Conservation (phyloP, 2,113 vertebrate genomes). For the Xenotilapia flavipinnis region DNA sequence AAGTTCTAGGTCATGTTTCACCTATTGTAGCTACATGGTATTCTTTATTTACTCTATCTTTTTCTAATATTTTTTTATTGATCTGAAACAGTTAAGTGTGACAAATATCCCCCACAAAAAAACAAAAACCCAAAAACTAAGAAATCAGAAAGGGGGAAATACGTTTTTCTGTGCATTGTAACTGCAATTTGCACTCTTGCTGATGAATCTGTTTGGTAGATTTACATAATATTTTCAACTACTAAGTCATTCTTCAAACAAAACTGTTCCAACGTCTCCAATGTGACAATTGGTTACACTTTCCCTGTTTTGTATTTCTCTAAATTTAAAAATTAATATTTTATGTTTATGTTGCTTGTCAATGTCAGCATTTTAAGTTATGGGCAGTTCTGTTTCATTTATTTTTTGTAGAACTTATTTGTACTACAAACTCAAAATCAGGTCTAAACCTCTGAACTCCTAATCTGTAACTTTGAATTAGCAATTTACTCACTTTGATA, state of each 20-base stretch:
- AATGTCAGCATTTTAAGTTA: neutral
- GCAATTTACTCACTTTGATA: neutral
- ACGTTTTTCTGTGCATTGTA: accelerated
- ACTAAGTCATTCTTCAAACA: neutral
- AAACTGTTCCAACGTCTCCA: accelerated
- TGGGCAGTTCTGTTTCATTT: neutral
- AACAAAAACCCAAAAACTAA: neutral
- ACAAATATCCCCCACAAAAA: neutral
- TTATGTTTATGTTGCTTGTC: neutral
- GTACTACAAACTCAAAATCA: neutral
- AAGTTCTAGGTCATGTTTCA: neutral
- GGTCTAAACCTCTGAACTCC: neutral
- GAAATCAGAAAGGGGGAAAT: neutral
- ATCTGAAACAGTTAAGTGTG: neutral
- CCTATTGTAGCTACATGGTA: neutral
- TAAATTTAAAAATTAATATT: accelerated
- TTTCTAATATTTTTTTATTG: neutral
- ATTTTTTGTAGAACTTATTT: neutral
- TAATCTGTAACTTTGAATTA: neutral
- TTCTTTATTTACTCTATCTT: neutral
- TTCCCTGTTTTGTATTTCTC: neutral
- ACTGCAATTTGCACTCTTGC: neutral
- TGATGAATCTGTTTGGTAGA: neutral
- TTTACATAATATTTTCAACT: neutral
- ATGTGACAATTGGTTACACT: accelerated